Base-by-base conservation (phyloP, 2,797 vertebrate genomes). In the Sebastes hopkinsi region DNA sequence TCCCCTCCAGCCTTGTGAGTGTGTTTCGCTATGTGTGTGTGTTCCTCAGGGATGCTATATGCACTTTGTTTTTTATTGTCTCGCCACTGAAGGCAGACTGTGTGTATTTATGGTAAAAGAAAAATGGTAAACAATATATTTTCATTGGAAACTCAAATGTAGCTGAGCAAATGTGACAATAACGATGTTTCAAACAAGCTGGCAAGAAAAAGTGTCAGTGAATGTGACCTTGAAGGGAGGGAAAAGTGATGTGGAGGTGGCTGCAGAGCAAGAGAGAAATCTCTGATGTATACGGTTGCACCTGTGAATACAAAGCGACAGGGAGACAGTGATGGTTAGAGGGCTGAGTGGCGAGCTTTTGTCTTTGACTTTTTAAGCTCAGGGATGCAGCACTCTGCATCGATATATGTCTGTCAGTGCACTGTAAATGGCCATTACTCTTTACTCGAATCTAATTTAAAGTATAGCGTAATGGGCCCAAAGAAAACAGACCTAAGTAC, bases 301-400 rank as follows among this genome's bases (percentile, higher is more conserved):
- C 52, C 55, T 78, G 69, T 82, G 85, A 84, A 82, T 79, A 67
- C 80, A 88, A 77, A 83, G 67, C 80, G 55, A 70, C 34, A 13
- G 34, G 25, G 8, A 77, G 66, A 82, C 61, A 27, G 72, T 82
- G 72, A 76, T 75, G 75, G 80, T 42, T 29, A 61, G 73, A 89
- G 75, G 78, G 30, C 34, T 84, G 69, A 85, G 42, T 38, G 60
- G 46, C 2, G 14, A 84, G 85, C 67, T 72, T 54, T 54, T 83
- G 82, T 83, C 88, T 87, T 90, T 93, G 87, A 82, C 67, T 80
- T 89, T 83, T 89, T 70, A 73, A 82, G 74, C 75, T 82, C 67
- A 81, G 71, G 72, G 71, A 85, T 87, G 75, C 82, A 76, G 87
- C 81, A 59, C 62, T 74, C 27, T 62, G 13, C 67, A 75, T 88